Evolutionary conservation across 2,113 vertebrate genomes (phyloP), one percentile per base, ranked within the genome.

Genomic region (Atlantisia rogersi): DNA sequence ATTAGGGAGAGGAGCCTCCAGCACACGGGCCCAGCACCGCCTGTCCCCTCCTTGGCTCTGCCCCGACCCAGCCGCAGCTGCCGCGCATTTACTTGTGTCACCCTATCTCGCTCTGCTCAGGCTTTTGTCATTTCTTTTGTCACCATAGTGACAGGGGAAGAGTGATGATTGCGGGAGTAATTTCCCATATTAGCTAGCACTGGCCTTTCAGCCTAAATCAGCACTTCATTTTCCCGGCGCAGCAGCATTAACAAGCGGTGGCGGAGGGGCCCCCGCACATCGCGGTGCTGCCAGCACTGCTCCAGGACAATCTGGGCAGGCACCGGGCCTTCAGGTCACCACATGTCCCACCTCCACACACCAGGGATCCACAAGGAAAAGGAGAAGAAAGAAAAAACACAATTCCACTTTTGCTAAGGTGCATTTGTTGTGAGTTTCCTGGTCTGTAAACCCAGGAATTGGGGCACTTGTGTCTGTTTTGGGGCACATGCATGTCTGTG

Each of bases 161-260:
- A 93, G 79, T 59, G 94, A 77, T 97, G 96, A 95, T 95, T 96
- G 74, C 91, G 76, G 78, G 91, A 93, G 90, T 94, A 93, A 95
- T 95, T 94, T 94, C 87, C 87, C 55, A 32, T 79, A 95, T 92
- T 95, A 93, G 82, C 90, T 77, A 69, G 55, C 4, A 1, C 59
- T 85, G 82, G 35, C 63, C 94, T 94, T 95, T 88, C 91, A 94
- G 67, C 82, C 82, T 60, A 85, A 92, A 91, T 85, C 84, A 82
- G 77, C 2, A 6, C 65, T 78, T 96, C 78, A 29, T 82, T 91
- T 91, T 89, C n/a, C 28, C 70, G 32, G 52, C 40, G 4, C 17
- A 68, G 31, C 4, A 0, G 14, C 35, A 12, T 28, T 69, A 53
- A 40, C 35, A 55, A 69, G 29, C 0, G 0, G 31, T 55, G 52